These are phyloP conservation scores for Apocheima hispidaria DNA, from an alignment of 2,888 invertebrate species.

Conservation along the genomic window DNA sequence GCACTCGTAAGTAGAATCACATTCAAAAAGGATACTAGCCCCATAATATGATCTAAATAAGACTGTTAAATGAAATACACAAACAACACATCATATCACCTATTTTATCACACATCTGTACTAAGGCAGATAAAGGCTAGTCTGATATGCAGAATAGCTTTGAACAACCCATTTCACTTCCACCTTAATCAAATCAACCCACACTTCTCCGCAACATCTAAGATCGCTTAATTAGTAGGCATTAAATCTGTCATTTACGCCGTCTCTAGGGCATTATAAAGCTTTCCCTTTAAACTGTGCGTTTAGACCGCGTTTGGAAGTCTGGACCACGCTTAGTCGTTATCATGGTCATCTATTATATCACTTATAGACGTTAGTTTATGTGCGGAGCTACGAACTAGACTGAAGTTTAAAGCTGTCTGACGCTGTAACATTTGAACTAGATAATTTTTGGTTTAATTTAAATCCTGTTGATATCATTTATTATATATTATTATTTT, in stretches of 20 bases:
- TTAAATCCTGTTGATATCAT: too few species aligned
- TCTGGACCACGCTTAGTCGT: conserved; percentile 62
- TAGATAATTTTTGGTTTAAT: neutral
- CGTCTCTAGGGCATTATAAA: conserved; percentile 67
- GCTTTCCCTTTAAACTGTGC: conserved; percentile 70
- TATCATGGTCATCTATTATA: conserved; percentile 78
- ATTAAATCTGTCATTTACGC: conserved; percentile 81
- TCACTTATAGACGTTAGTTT: conserved; percentile 76
- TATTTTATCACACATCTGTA: too few species aligned
- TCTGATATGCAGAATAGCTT: neutral
- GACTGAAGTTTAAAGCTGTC: conserved; percentile 36
- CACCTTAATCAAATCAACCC: conserved; percentile 16
- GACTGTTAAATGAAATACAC: too few species aligned
- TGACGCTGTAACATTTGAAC: neutral
- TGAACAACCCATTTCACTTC: neutral
- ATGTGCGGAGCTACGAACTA: conserved; percentile 51
- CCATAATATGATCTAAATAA: too few species aligned
- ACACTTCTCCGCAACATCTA: conserved; percentile 15
- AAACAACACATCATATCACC: too few species aligned
- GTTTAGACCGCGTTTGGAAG: conserved; percentile 69
- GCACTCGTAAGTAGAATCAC: neutral
- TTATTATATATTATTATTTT: too few species aligned
- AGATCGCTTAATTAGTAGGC: conserved; percentile 79
- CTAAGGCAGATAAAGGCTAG: too few species aligned
- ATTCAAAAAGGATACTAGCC: too few species aligned